Percentiles rank a stretch among this genome's conserved stretches.
phyloP scores from a whole-genome alignment of 2,888 invertebrate species.

The Chymomyza procnemis region DNA sequence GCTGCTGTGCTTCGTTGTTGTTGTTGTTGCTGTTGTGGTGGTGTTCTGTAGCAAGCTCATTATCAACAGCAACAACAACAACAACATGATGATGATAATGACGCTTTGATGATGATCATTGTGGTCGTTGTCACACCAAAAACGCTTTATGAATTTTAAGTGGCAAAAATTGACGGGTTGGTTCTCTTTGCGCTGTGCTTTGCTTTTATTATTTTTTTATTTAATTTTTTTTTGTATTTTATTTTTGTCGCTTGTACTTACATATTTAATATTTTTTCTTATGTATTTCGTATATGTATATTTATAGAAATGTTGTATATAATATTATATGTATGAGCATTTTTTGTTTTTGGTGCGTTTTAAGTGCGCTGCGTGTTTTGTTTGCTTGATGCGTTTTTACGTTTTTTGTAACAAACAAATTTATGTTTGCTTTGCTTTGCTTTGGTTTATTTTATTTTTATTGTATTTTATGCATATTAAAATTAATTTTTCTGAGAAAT shows the following conservation, averaged over 20 bases:
- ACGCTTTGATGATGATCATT: background rate
- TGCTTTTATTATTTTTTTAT: slow-evolving; percentile 47
- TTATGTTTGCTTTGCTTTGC: slow-evolving; percentile 52
- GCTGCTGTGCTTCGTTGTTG: slow-evolving; percentile 1
- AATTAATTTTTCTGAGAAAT: slow-evolving; percentile 61
- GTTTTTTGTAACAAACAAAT: slow-evolving; percentile 62
- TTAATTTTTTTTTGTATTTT: slow-evolving; percentile 46
- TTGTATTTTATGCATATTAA: slow-evolving; percentile 50
- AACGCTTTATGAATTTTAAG: slow-evolving; percentile 70
- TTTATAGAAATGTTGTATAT: slow-evolving; percentile 58
- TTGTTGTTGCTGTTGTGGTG: slow-evolving; percentile 1
- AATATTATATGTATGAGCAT: slow-evolving; percentile 49
- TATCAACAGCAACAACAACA: background rate
- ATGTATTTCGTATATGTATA: slow-evolving; percentile 29
- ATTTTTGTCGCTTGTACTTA: slow-evolving; percentile 39
- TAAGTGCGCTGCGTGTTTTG: slow-evolving; percentile 66
- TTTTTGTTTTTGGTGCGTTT: slow-evolving; percentile 63
- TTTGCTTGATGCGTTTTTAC: slow-evolving; percentile 54
- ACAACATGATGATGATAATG: background rate
- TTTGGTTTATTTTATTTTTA: background rate
- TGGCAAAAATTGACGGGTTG: slow-evolving; percentile 65
- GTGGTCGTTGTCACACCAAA: slow-evolving; percentile 32
- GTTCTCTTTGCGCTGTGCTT: slow-evolving; percentile 47
- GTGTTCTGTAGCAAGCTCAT: background rate
- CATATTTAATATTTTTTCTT: slow-evolving; percentile 60